Conservation (phyloP, 1,140 invertebrate genomes). For the Mya arenaria region DNA sequence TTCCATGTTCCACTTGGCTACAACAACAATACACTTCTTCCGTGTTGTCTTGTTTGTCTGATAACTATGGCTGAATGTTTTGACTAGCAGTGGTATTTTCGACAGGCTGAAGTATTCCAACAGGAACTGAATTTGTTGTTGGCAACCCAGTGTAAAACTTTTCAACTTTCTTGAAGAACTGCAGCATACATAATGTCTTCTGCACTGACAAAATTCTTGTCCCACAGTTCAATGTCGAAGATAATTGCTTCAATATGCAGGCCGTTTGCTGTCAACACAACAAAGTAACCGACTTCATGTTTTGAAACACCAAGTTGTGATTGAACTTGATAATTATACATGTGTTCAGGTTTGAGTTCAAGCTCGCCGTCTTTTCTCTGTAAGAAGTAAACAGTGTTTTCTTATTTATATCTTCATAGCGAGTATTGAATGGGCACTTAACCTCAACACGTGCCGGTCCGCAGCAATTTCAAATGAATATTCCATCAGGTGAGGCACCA, state of each 20-base stretch:
- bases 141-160: slow-evolving; percentile 10
- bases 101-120: background rate
- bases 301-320: background rate
- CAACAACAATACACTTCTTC: slow-evolving; percentile 4
- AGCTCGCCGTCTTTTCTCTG: background rate
- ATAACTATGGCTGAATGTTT: too few species aligned
- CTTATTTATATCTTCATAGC: background rate
- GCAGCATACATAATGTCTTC: background rate
- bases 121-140: background rate
- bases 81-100: background rate
- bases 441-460: background rate
- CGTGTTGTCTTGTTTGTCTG: background rate
- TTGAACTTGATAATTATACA: slow-evolving; percentile 9
- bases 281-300: background rate
- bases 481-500: slow-evolving; percentile 17
- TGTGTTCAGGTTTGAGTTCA: background rate
- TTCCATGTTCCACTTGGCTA: slow-evolving; percentile 2
- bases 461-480: slow-evolving; percentile 29
- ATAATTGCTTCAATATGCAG: slow-evolving; percentile 9
- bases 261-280: background rate
- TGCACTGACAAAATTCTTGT: background rate
- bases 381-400: background rate
- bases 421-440: slow-evolving; percentile 7
- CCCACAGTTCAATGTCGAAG: background rate
- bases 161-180: slow-evolving; percentile 15